Base-by-base conservation (phyloP, 1,140 invertebrate species). In the Mizuhopecten yessoensis region DNA sequence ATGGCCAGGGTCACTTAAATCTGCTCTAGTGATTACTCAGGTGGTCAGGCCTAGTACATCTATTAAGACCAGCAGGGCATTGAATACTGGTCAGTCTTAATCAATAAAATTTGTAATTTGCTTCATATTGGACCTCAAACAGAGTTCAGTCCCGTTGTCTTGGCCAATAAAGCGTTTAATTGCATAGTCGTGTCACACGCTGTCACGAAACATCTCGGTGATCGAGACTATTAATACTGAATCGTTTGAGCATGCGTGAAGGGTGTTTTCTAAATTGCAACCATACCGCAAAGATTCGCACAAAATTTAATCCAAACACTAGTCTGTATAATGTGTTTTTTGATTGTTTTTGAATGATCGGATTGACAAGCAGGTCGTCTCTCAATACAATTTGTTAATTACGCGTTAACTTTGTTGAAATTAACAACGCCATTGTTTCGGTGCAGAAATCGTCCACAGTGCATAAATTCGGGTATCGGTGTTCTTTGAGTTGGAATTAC, bases 141-240 rank as follows among this genome's bases (percentile, higher is more conserved):
- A 75, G 57, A 29, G 23, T 29, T 75, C n/a, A 75, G n/a, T 75
- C 57, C 45, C 1, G 11, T 29, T 75, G 23, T 75, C n/a, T 75
- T 29, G 57, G 57, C 29, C 57, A 75, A 75, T 75, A 75, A 75
- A 29, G 57, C 57, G 57, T 75, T 75, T 75, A n/a, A 75, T 45
- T 29, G 57, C n/a, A 75, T 29, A 29, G 57, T 75, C 23, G 9
- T 75, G 57, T 75, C 57, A 75, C n/a, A 3, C 29, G 57, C 57
- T 75, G n/a, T 75, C 57, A 75, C n/a, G 57, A 75, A 75, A 75
- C 57, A n/a, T 75, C 5, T 75, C 57, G 9, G 57, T 17, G 57
- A 29, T n/a, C 57, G 29, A n/a, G 15, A 75, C 23, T 29, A 75
- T 75, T 29, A 29, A 7, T 75, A n/a, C 57, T 75, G 57, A 75